These are phyloP conservation scores for Percopsis transmontana DNA, from an alignment of 2,113 vertebrate genomes.

Conservation along the genomic window DNA sequence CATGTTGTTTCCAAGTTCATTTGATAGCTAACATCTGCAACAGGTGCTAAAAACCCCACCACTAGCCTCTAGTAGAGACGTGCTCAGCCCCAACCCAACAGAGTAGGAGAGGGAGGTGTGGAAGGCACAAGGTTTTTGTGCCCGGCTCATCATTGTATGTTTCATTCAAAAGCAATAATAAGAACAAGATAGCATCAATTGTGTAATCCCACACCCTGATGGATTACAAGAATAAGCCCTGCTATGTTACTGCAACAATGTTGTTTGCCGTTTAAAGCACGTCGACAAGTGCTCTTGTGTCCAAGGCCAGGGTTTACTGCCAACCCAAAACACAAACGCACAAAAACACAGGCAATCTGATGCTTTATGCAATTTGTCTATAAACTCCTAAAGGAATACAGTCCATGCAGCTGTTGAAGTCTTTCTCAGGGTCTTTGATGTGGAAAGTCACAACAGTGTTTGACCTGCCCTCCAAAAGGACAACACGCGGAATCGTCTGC, in stretches of 20 bases:
- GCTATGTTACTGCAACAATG: background rate
- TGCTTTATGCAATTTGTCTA: constrained; percentile 10
- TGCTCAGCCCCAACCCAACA: no score
- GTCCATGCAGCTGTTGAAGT: constrained; percentile 3
- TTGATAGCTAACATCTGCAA: no score
- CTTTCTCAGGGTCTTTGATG: constrained; percentile 6
- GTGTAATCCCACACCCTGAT: no score
- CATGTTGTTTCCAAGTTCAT: no score
- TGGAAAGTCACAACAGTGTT: background rate
- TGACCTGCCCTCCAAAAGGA: background rate
- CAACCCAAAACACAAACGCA: background rate
- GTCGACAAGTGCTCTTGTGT: constrained; percentile 2
- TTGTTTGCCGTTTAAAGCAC: constrained; percentile 8
- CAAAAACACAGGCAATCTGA: background rate
- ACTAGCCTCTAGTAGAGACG: no score
- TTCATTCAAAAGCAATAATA: no score
- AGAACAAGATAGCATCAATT: no score
- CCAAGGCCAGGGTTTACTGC: constrained; percentile 19
- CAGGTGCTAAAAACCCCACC: no score
- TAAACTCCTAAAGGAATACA: background rate
- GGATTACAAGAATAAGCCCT: background rate
- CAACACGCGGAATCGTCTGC: background rate
- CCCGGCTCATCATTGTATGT: no score
- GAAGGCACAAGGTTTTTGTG: no score
- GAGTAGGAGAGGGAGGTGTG: no score